Percentiles rank a stretch among this genome's conserved stretches.
These are phyloP conservation scores for Sebastes kiyomatsui DNA, from an alignment of 2,797 vertebrate genomes.

Conservation along the genomic window DNA sequence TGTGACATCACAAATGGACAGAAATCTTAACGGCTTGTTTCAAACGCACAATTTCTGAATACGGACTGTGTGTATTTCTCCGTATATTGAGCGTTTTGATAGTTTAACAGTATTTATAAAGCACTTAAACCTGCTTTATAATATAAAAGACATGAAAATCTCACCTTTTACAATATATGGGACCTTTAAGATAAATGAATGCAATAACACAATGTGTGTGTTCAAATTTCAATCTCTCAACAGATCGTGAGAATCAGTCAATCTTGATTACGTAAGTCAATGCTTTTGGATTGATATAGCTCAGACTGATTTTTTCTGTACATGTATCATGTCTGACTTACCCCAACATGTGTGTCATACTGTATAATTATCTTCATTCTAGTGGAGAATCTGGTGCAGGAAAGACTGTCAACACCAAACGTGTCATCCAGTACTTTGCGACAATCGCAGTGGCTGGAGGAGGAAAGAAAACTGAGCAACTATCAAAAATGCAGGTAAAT, in stretches of 20 bases:
- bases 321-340: not conserved
- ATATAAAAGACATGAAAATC: too few relatives aligned
- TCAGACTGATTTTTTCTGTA: not conserved
- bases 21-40: too few relatives aligned
- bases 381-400: slow-evolving; percentile 92
- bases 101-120: too few relatives aligned
- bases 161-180: too few relatives aligned
- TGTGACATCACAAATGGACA: too few relatives aligned
- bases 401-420: slow-evolving; percentile 92
- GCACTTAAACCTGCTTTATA: too few relatives aligned
- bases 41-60: too few relatives aligned
- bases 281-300: not conserved
- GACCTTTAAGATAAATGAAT: not conserved
- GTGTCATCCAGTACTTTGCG: slow-evolving; percentile 92
- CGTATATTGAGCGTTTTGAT: too few relatives aligned
- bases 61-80: too few relatives aligned
- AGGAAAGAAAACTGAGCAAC: slow-evolving; percentile 29
- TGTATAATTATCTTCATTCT: not conserved
- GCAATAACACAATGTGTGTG: not conserved
- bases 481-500: slow-evolving; percentile 76
- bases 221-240: slow-evolving; percentile 18
- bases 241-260: slow-evolving; percentile 93
- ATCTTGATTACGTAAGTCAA: slow-evolving; percentile 91
- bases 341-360: not conserved
- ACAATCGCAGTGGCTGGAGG: slow-evolving; percentile 86